Conservation (phyloP, 1,140 invertebrate genomes). For the Atta texana region DNA sequence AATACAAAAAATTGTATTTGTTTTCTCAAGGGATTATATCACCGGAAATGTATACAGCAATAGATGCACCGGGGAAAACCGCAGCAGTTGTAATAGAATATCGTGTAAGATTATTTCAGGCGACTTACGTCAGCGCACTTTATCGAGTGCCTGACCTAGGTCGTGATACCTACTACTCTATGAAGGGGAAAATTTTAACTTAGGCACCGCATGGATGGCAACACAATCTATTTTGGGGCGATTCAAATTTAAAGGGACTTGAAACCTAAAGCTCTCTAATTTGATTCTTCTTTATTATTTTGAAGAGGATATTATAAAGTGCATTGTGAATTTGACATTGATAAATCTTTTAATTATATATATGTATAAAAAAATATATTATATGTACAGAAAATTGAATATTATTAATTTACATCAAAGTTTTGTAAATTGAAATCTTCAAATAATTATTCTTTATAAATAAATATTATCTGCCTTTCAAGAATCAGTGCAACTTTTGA, state of each 20-base stretch:
- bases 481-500: neutral
- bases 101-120: constrained; percentile 43
- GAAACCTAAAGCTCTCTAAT: neutral
- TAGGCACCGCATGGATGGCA: neutral
- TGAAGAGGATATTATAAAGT: neutral
- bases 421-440: neutral
- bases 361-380: neutral
- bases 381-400: neutral
- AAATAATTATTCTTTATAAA: neutral
- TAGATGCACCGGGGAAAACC: constrained; percentile 5
- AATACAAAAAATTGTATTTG: no score
- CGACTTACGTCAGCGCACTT: constrained; percentile 51
- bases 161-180: constrained; percentile 24
- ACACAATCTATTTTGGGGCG: constrained; percentile 10
- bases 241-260: neutral
- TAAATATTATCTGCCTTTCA: neutral
- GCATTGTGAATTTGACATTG: neutral
- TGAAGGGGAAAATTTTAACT: neutral
- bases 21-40: constrained; percentile 11
- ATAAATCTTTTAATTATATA: neutral
- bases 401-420: neutral
- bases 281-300: neutral
- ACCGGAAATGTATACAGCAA: neutral
- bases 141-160: constrained; percentile 55
- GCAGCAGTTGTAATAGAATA: constrained; percentile 11